A percentile compares a stretch with the other conserved stretches of the same genome.
Evolutionary conservation across 2,113 vertebrate genomes (phyloP).

Genomic region (Notothenia coriiceps): DNA sequence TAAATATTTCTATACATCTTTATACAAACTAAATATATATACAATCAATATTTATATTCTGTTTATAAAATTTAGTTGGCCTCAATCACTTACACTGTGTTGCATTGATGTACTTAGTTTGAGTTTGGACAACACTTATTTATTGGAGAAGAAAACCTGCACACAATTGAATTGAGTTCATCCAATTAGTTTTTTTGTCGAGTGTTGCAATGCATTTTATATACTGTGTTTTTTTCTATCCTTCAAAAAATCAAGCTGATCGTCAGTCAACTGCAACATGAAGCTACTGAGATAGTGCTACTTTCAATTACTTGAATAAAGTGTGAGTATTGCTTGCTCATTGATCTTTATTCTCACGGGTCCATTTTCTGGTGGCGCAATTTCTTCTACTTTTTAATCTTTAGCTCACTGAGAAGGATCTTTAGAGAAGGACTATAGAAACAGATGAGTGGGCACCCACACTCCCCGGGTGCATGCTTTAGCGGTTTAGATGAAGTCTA

Average conservation of each 20-base stretch:
- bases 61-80: no score
- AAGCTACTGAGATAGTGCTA: conserved; percentile 15
- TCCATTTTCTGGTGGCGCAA: conserved; percentile 20
- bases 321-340: conserved; percentile 26
- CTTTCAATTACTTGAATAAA: conserved; percentile 35
- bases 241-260: conserved; percentile 21
- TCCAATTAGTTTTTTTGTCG: no score
- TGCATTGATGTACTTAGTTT: no score
- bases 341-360: conserved; percentile 32
- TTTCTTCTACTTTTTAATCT: conserved; percentile 49
- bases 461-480: conserved; percentile 65
- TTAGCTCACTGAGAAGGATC: conserved; percentile 33
- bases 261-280: not conserved
- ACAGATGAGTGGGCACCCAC: conserved; percentile 61
- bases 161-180: no score
- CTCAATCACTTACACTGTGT: no score
- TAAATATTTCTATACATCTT: no score
- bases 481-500: conserved; percentile 71
- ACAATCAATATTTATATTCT: no score
- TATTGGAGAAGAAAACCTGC: no score
- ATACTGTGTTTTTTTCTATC: conserved; percentile 13
- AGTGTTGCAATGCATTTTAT: not conserved
- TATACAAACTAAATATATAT: no score
- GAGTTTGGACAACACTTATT: no score
- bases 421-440: conserved; percentile 46